Base-by-base conservation (phyloP, 1,140 invertebrate species). In the Hirudo medicinalis region DNA sequence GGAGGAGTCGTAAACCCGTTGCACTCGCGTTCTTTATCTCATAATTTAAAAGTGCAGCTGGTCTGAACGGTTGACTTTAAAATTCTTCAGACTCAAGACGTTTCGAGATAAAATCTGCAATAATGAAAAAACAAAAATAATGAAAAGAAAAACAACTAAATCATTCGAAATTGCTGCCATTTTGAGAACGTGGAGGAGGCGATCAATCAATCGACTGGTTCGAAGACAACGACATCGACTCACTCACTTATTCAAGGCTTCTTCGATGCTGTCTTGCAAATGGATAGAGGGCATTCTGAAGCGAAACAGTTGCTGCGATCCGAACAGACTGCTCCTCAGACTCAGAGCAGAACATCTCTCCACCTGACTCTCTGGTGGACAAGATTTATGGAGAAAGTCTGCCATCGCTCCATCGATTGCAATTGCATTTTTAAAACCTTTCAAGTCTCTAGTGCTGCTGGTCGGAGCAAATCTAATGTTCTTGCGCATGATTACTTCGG, bases 161-260 rank as follows among this genome's bases (percentile, higher is more conserved):
- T 63, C 8, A 63, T 63, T 4, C 22, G 29, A 25, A 63, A 25
- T 63, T 63, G 57, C 22, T 32, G 29, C 22, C 29, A 63, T 63
- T 63, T 63, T 22, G 22, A 22, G 29, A 32, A 25, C 29, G 57
- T 15, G 57, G 19, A 63, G 19, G 57, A 63, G 29, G 29, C 22
- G 22, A 25, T 63, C 29, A 25, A 25, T 63, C 57, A 63, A 63
- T 2, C 22, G 29, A 63, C 29, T 25, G 29, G 9, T 25, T 25
- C 57, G 15, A 63, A 63, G 29, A 63, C 57, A 63, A n/a, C 22
- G 29, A n/a, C 17, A 63, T 25, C 29, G 57, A 63, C 57, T 63
- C 57, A 63, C 57, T 63, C 57, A 63, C 57, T 25, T 22, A 63
- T 63, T 63, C 22, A 63, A 32, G 29, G 57, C 57, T 32, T 63